Evolutionary conservation across 2,888 invertebrate species (phyloP), one percentile per base, ranked within the genome.

Genomic region (Orchesella flavescens): DNA sequence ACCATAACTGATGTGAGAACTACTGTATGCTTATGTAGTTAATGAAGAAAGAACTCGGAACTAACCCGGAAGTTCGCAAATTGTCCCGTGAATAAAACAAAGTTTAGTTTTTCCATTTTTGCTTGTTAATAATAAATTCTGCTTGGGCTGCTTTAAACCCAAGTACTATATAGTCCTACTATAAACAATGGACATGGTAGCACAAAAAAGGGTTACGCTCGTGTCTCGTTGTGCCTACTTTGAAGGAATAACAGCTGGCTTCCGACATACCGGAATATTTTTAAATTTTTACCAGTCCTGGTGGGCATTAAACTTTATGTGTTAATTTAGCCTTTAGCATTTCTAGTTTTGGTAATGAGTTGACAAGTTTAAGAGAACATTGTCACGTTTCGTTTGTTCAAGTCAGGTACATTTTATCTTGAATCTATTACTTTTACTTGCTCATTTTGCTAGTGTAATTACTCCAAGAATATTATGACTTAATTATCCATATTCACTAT

Each of bases 51-150:
- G 2, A 49, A 49, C 49, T 49, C 49, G 59, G 17, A 59, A 59
- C 59, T 59, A 76, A 76, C 68, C 59, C 77, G 77, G 77, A 77
- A 77, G 77, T 77, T 77, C 59, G 69, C 69, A 69, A 59, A 69
- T 77, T 69, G 21, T 57, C 55, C 13, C 12, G 15, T 65, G 77
- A 69, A 69, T 76, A 44, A 69, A 53, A 69, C 66, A 66, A 23
- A 53, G 53, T 53, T 68, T 55, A 43, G 17, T 53, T 17, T 34
- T 23, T 68, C 49, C 5, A 34, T n/a, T 59, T 59, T 59, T 44
- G 1, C 23, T 46, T 46, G 61, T 49, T 73, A 19, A 49, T 72
- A 34, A 72, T 72, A 55, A 72, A 72, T 72, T 57, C 43, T 72
- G 10, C 43, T 23, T 9, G 34, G 15, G 12, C 19, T 13, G 19